Evolutionary conservation across 2,113 vertebrate genomes (phyloP).

Genomic region (Xiphorhynchus elegans): DNA sequence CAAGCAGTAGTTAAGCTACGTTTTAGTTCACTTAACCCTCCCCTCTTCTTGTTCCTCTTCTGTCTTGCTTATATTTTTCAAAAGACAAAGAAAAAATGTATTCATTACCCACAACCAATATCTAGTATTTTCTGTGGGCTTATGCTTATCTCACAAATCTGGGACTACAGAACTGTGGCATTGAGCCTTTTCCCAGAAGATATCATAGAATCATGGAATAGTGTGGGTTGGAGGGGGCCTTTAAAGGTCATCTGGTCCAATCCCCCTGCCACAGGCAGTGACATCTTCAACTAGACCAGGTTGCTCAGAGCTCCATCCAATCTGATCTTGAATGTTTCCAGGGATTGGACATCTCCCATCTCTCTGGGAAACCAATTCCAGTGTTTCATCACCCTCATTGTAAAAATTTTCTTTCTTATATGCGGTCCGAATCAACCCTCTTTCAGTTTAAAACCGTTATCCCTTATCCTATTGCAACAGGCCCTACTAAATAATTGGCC

Average conservation of each 20-base stretch:
- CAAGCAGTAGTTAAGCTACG: neutral
- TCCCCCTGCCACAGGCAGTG: too few species aligned
- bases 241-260: neutral
- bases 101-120: neutral
- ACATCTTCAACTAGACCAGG: neutral
- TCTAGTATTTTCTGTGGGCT: neutral
- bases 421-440: neutral
- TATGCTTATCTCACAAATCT: neutral
- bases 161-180: neutral
- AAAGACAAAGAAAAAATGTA: neutral
- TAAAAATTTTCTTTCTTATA: neutral
- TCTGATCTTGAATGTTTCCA: neutral
- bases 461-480: neutral
- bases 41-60: neutral
- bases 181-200: neutral
- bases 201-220: neutral
- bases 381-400: neutral
- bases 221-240: neutral
- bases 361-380: neutral
- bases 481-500: too few species aligned
- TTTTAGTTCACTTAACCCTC: neutral
- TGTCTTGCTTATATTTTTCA: neutral
- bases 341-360: neutral
- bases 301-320: neutral
- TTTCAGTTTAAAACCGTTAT: neutral